Conservation (phyloP, 2,888 invertebrate genomes). For the Macrostomum cliftonense region DNA sequence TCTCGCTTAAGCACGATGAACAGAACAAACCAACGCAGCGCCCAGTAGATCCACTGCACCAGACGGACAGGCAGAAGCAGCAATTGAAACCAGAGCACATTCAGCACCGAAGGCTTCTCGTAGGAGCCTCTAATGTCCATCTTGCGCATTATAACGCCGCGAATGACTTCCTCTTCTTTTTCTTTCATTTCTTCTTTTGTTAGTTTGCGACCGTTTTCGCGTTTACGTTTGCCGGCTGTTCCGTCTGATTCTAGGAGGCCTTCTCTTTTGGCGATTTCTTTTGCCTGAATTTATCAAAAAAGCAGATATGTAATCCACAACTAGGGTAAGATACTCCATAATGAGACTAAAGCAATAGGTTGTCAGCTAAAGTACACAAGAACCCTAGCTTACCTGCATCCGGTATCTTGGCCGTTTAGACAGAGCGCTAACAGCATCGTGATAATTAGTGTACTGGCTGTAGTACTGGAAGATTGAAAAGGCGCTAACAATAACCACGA, state of each 20-base stretch:
- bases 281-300: constrained; percentile 43
- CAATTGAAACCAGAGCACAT: constrained; percentile 66
- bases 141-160: constrained; percentile 65
- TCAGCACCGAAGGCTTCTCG: constrained; percentile 56
- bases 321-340: too few species aligned
- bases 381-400: constrained; percentile 17
- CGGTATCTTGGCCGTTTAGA: constrained; percentile 69
- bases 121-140: constrained; percentile 80
- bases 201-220: constrained; percentile 21
- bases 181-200: constrained; percentile 44
- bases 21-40: constrained; percentile 59
- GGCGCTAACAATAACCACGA: constrained; percentile 60
- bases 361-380: too few species aligned
- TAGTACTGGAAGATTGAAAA: constrained; percentile 51
- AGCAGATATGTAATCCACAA: too few species aligned
- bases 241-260: constrained; percentile 40
- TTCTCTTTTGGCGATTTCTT: constrained; percentile 45
- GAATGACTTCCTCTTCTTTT: constrained; percentile 59
- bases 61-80: constrained; percentile 55
- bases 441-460: constrained; percentile 44
- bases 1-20: constrained; percentile 55
- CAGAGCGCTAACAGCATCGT: constrained; percentile 67
- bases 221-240: constrained; percentile 33
- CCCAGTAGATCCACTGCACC: constrained; percentile 53
- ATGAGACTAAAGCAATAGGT: too few species aligned